phyloP scores from a whole-genome alignment of 2,797 vertebrate species.

The Holocentrus rufus region DNA sequence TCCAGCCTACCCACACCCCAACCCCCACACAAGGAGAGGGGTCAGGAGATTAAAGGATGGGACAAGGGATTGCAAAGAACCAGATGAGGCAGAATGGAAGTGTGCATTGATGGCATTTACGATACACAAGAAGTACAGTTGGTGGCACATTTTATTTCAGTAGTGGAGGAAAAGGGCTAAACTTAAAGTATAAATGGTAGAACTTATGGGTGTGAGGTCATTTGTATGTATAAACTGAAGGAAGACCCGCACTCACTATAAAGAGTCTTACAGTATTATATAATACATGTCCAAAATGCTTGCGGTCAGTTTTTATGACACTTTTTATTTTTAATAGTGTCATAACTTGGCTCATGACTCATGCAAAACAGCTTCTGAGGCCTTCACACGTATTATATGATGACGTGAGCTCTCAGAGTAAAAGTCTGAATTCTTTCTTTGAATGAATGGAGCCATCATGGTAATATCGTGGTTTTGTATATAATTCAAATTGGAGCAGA shows the following conservation, averaged over 20 bases:
- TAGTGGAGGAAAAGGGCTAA: too few relatives aligned
- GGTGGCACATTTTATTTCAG: neutral
- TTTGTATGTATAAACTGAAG: too few relatives aligned
- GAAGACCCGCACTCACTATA: too few relatives aligned
- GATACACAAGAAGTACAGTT: neutral
- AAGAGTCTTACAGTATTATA: too few relatives aligned
- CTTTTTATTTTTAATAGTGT: neutral
- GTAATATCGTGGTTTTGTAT: neutral
- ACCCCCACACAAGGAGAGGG: slow-evolving; percentile 8
- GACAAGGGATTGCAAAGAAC: slow-evolving; percentile 32
- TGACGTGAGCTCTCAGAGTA: neutral
- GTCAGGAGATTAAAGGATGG: slow-evolving; percentile 50
- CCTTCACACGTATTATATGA: neutral
- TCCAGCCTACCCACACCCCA: slow-evolving; percentile 18
- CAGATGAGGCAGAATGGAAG: neutral
- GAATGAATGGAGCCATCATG: neutral
- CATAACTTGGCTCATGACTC: neutral
- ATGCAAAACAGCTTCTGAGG: neutral
- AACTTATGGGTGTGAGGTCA: too few relatives aligned
- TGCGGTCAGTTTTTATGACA: too few relatives aligned
- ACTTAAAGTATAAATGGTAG: too few relatives aligned
- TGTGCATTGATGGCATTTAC: slow-evolving; percentile 3
- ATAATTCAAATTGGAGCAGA: slow-evolving; percentile 27
- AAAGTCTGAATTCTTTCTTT: neutral
- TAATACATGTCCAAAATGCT: too few relatives aligned